Percentiles rank a stretch among this genome's conserved stretches.
Conservation (phyloP, 1,140 invertebrate species). For the Lasaia peninsularis region DNA sequence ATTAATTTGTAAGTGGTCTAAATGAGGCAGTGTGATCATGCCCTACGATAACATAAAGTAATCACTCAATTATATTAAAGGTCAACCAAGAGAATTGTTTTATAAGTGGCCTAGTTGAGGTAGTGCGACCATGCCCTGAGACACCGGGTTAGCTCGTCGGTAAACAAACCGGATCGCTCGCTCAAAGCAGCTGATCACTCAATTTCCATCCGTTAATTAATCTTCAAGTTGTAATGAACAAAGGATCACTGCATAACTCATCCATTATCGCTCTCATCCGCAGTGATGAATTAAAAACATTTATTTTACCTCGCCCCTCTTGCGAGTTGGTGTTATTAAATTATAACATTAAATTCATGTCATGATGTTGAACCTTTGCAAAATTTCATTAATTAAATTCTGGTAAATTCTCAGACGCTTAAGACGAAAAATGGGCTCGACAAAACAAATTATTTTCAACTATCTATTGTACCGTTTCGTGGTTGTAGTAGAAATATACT, state of each 20-base stretch:
- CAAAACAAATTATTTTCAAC: too few species aligned
- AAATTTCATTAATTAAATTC: neutral
- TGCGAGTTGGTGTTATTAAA: neutral
- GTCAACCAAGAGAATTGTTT: too few species aligned
- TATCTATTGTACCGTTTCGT: too few species aligned
- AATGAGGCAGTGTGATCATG: too few species aligned
- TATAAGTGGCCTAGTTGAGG: neutral
- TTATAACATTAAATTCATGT: slow-evolving; percentile 1
- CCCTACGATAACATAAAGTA: too few species aligned
- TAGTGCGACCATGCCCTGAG: neutral
- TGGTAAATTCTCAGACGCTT: neutral
- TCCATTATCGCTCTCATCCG: slow-evolving; percentile 6
- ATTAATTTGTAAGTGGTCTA: too few species aligned
- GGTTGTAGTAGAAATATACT: too few species aligned
- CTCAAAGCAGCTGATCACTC: slow-evolving; percentile 18
- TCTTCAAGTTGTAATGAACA: slow-evolving; percentile 14
- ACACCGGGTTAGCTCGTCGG: neutral
- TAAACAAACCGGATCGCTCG: slow-evolving; percentile 10
- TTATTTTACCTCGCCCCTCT: neutral
- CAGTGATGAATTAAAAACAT: slow-evolving; percentile 10
- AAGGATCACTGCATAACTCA: slow-evolving; percentile 12
- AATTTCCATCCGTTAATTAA: slow-evolving; percentile 20
- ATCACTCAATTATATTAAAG: too few species aligned
- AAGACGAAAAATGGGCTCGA: too few species aligned
- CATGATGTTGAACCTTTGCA: neutral